Evolutionary conservation across 1,140 invertebrate species (phyloP).

Genomic region (Panulirus ornatus): DNA sequence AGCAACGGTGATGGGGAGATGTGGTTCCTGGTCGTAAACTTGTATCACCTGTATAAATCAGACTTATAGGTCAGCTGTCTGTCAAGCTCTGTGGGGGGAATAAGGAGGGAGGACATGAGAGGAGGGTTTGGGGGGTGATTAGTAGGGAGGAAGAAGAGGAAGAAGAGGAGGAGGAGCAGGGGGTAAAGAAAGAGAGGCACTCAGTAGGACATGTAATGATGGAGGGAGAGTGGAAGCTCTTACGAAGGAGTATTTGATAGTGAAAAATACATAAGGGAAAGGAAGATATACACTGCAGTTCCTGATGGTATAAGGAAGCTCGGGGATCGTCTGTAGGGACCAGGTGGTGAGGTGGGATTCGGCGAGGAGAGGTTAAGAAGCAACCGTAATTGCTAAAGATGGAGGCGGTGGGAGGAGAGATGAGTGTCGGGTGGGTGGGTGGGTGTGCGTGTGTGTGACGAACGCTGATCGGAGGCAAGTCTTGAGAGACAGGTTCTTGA

Average conservation of each 20-base stretch:
- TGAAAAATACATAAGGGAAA: not conserved
- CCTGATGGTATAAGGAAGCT: not conserved
- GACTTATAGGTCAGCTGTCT: too few relatives aligned
- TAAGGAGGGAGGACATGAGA: too few relatives aligned
- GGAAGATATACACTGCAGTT: not conserved
- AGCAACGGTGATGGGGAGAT: too few relatives aligned
- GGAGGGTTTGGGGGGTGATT: too few relatives aligned
- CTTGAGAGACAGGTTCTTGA: too few relatives aligned
- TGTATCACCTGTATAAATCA: too few relatives aligned
- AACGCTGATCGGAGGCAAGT: too few relatives aligned
- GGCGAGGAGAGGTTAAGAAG: not conserved
- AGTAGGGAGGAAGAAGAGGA: not conserved
- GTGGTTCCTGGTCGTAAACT: too few relatives aligned
- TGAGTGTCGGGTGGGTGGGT: not conserved
- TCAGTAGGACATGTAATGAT: too few relatives aligned
- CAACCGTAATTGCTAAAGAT: not conserved
- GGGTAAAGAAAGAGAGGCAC: not conserved
- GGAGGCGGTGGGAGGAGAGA: not conserved
- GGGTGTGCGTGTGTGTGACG: not conserved
- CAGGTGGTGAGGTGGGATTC: not conserved
- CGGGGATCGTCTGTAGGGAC: not conserved
- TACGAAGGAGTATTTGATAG: not conserved
- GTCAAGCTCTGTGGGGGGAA: too few relatives aligned
- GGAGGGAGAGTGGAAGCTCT: not conserved
- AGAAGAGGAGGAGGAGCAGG: not conserved